Evolutionary conservation across 2,113 vertebrate species (phyloP).

Genomic region (Channa argus): DNA sequence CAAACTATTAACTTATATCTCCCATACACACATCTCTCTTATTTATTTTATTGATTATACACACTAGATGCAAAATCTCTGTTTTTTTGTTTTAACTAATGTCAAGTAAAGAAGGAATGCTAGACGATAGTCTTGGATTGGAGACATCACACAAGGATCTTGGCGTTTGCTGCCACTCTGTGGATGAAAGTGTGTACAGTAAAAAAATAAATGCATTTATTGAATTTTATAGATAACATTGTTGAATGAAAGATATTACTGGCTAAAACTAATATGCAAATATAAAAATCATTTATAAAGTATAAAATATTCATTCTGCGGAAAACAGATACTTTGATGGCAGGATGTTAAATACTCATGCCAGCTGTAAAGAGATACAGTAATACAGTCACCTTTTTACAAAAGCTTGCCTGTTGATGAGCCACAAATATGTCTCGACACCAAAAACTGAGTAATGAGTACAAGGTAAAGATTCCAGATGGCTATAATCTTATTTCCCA

Average conservation of each 20-base stretch:
- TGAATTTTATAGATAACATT: neutral
- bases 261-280: no score
- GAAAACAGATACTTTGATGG: constrained; percentile 24
- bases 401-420: constrained; percentile 43
- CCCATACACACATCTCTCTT: no score
- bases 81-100: no score
- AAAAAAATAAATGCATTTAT: neutral
- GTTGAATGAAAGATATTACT: neutral
- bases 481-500: constrained; percentile 32
- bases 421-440: constrained; percentile 36
- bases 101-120: no score
- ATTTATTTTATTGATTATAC: no score
- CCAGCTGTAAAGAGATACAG: constrained; percentile 12
- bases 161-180: constrained; percentile 22
- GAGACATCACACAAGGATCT: no score
- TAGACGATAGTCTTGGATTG: no score
- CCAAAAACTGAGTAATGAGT: constrained; percentile 27
- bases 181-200: constrained; percentile 7
- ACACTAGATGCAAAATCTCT: no score
- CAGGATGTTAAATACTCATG: constrained; percentile 15
- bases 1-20: no score
- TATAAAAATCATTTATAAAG: no score
- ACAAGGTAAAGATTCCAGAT: constrained; percentile 40
- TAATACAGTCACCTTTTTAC: constrained; percentile 25
- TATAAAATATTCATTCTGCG: neutral